phyloP scores from a whole-genome alignment of 2,113 vertebrate species.

The Phycodurus eques region DNA sequence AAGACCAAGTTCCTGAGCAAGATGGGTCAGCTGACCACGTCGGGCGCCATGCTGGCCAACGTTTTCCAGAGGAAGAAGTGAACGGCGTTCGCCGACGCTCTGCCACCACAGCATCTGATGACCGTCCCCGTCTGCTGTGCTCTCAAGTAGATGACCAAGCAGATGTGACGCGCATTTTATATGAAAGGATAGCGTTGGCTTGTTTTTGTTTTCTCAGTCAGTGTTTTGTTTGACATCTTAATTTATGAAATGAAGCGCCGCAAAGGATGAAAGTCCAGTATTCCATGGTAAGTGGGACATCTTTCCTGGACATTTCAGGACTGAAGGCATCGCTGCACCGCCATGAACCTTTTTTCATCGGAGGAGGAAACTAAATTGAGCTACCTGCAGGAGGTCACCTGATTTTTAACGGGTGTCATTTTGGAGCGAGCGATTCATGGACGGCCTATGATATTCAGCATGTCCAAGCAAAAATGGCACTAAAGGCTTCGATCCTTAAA shows the following conservation, averaged over 20 bases:
- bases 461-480: conserved; percentile 9
- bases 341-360: conserved; percentile 3
- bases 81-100: conserved; percentile 26
- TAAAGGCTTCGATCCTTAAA: conserved; percentile 30
- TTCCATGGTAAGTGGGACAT: conserved; percentile 16
- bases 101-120: conserved; percentile 44
- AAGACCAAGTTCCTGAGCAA: conserved; percentile 99
- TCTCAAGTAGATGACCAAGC: background rate
- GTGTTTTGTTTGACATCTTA: conserved; percentile 35
- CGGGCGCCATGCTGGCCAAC: conserved; percentile 96
- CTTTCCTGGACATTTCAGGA: conserved; percentile 27
- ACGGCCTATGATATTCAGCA: conserved; percentile 7
- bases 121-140: conserved; percentile 53
- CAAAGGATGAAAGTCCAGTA: conserved; percentile 6
- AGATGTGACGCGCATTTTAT: conserved; percentile 9
- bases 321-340: conserved; percentile 15
- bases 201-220: conserved; percentile 37
- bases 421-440: conserved; percentile 26
- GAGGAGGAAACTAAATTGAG: background rate
- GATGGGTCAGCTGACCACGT: conserved; percentile 98
- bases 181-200: conserved; percentile 12
- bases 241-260: conserved; percentile 21
- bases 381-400: conserved; percentile 17
- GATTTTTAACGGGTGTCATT: conserved; percentile 27
- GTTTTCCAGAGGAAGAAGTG: conserved; percentile 98